Percentiles rank a stretch among this genome's conserved stretches.
phyloP scores from a whole-genome alignment of 2,888 invertebrate genomes.

The Trimorus sp. region DNA sequence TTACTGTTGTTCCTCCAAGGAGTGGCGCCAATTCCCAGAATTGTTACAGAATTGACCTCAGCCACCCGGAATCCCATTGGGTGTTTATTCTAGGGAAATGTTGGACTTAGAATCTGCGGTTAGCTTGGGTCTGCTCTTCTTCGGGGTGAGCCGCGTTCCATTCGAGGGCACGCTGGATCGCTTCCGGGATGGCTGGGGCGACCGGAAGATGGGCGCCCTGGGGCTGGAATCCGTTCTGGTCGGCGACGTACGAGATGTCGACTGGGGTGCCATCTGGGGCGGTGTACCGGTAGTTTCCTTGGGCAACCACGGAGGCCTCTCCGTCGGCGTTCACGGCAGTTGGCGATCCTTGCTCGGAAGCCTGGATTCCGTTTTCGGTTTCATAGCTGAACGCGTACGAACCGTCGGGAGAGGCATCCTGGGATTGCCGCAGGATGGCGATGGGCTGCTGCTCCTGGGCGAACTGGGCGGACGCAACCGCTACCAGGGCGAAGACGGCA shows the following conservation, averaged over 20 bases:
- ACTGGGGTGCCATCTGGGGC: constrained; percentile 79
- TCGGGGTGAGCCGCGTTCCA: constrained; percentile 75
- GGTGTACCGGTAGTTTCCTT: constrained; percentile 77
- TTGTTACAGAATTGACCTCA: too few species aligned
- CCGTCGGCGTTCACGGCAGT: constrained; percentile 67
- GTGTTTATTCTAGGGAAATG: too few species aligned
- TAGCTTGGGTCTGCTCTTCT: constrained; percentile 35
- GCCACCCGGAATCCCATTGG: too few species aligned
- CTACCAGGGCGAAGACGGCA: constrained; percentile 71
- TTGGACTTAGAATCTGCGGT: constrained; percentile 24
- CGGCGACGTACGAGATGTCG: constrained; percentile 84
- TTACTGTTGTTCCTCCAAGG: too few species aligned
- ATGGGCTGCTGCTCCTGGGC: constrained; percentile 66
- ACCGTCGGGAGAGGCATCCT: constrained; percentile 83
- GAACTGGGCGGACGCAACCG: constrained; percentile 60
- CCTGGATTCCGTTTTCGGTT: constrained; percentile 86
- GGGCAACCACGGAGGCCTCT: constrained; percentile 66
- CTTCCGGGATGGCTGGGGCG: constrained; percentile 77
- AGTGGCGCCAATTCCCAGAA: too few species aligned
- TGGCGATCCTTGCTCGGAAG: constrained; percentile 81
- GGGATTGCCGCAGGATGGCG: constrained; percentile 83
- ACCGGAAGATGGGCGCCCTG: constrained; percentile 82
- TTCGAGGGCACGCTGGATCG: constrained; percentile 78
- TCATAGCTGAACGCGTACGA: constrained; percentile 84
- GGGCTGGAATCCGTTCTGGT: constrained; percentile 87